Conservation (phyloP, 2,113 vertebrate species). For the Lepus timidus region DNA sequence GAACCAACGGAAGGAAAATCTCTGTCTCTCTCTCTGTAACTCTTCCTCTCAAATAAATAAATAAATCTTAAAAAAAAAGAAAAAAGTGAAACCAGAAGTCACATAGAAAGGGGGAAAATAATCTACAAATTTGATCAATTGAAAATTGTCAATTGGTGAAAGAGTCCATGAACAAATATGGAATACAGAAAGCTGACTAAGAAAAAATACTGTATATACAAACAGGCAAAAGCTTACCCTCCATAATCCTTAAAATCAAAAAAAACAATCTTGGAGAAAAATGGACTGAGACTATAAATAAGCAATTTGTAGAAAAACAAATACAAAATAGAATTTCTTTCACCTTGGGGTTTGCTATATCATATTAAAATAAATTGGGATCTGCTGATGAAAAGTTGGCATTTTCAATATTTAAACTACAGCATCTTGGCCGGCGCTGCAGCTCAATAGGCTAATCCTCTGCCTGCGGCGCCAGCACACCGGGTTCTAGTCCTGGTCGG, state of each 20-base stretch:
- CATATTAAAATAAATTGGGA: neutral
- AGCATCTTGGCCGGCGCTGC: no score
- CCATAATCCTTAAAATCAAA: neutral
- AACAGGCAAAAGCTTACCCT: neutral
- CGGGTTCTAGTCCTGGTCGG: no score
- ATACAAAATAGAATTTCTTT: constrained; percentile 12
- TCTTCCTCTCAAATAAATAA: no score
- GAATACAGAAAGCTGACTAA: constrained; percentile 4
- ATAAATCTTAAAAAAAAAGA: neutral
- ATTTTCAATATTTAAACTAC: no score
- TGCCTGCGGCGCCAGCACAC: no score
- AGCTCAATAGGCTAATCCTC: no score
- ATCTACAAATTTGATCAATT: neutral
- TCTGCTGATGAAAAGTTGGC: no score
- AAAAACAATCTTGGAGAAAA: neutral
- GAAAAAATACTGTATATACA: constrained; percentile 13
- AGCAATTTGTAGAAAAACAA: neutral
- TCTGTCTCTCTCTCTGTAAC: no score
- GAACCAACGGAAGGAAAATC: no score
- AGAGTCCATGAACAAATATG: neutral
- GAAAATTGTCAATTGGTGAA: constrained; percentile 12
- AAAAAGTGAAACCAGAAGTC: neutral
- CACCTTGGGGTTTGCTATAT: neutral
- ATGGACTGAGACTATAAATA: neutral
- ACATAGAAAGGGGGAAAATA: neutral